Base-by-base conservation (phyloP, 2,888 invertebrate genomes). In the Clitarchus hookeri region DNA sequence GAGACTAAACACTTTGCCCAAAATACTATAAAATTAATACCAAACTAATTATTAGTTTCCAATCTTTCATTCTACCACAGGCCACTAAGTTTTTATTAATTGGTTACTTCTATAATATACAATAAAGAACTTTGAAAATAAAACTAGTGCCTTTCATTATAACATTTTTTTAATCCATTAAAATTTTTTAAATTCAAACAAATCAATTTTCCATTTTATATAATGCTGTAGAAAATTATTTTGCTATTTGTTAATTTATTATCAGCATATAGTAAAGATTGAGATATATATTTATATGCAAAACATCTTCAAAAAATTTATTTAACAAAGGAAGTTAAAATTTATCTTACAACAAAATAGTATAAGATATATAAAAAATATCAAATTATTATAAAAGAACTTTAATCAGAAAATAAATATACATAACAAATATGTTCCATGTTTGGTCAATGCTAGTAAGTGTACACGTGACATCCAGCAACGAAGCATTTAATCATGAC, bases 391-490 rank as follows among this genome's bases (percentile, higher is more conserved):
- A 82, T 82, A 82, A 82, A 82, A 82, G 82, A 82, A 44, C 44
- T 82, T 82, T 82, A 82, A 82, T 82, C 82, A 82, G 44, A 82
- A 82, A 82, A 82, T 82, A 82, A 82, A 82, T 82, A 82, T 82
- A 82, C 82, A 82, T 36, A 82, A 82, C 82, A 82, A 82, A 82
- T 82, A 65, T 65, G 65, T 65, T 65, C 65, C 65, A 65, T 65
- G 65, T 65, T 65, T 19, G 65, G 65, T 65, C 65, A 65, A 65
- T 65, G 65, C 65, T 65, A 65, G 19, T 65, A 65, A 16, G 65
- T 65, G 19, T 65, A 65, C 65, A 65, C 65, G 65, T 11, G 65
- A 65, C 65, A 65, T 65, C 65, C 19, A 65, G 65, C 65, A 65
- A 65, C 65, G 16, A 65, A 65, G 23, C n/a, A 65, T 65, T 65